Evolutionary conservation across 2,113 vertebrate genomes (phyloP), one percentile per base, ranked within the genome.

Genomic region (Odobenus rosmarus): DNA sequence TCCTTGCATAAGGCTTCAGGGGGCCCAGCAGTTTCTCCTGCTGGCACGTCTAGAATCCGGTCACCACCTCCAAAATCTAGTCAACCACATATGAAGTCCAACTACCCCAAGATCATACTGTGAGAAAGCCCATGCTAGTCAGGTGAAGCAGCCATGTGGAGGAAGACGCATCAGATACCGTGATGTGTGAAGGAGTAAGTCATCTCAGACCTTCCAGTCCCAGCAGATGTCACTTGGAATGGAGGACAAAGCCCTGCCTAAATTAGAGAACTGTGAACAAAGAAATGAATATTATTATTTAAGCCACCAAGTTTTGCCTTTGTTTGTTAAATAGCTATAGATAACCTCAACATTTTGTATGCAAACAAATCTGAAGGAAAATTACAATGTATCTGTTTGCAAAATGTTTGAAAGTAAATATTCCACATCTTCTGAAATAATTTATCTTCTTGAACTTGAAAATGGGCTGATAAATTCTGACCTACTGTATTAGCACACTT

Each of bases 391-490:
- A 67, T 36, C 36, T 88, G 16, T 59, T 14, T 72, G 59, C 2
- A 82, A 92, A 90, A 23, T 51, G 9, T 46, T 61, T 69, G 21
- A 74, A 92, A 87, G 53, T 61, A 85, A 92, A 80, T 33, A 59
- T 72, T 81, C 85, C 90, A 49, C 33, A 42, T 59, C 74, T 90
- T n/a, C 61, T 92, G 53, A 94, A 94, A 84, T 74, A 80, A 88
- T 23, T 24, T 67, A 85, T 51, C 72, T 62, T 62, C 49, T 31
- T 86, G 59, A 91, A 77, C 49, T 77, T 76, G 59, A 69, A 85
- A 67, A 90, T 16, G 90, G 15, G 69, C 24, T 71, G 16, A 33
- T 24, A 81, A 84, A 82, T 77, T 76, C 64, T 67, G 7, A 79
- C 26, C 53, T 1, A 77, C 1, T 55, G 6, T 49, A 88, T 89